Base-by-base conservation (phyloP, 2,797 vertebrate species). In the Darevskia mixta region DNA sequence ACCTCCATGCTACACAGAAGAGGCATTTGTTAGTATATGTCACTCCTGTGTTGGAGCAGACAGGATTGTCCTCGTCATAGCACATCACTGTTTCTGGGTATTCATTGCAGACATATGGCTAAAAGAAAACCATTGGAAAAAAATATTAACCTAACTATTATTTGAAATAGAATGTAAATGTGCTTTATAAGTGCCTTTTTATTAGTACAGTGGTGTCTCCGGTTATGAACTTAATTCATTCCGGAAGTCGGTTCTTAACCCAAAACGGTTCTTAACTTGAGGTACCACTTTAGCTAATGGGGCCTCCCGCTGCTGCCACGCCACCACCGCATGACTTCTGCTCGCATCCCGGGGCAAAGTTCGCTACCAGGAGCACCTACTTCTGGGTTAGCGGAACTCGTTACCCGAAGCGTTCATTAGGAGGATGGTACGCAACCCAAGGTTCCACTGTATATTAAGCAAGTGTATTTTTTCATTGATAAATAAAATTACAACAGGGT, bases 1-100 rank as follows among this genome's bases (percentile, higher is more conserved):
- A 87, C 79, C 86, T 87, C 79, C 29, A 64, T 43, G 69, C 69
- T 64, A 10, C 10, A 38, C 86, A 82, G 71, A 81, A 81, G 27
- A 61, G 67, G 35, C 79, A 82, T 32, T n/a, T 81, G 58, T 81
- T 87, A 81, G 78, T 49, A 87, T 25, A 87, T 2, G 69, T 87
- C 86, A 87, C 79, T 64, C 3, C 27, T 61, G 23, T 61, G 20
- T 69, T 64, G 41, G 17, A 27, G 32, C 86, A 87, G 27, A 87
- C 18, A 61, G 79, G 79, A 2, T n/a, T 43, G 55, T 75, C 25
- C 35, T 58, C 25, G 41, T 64, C 6, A 32, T 20, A 17, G 29
- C 79, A 87, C 15, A 13, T 41, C 10, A 23, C 20, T 32, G 18
- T 32, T 25, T 64, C 27, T 81, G 69, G 55, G 67, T 87, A n/a